Percentiles rank a stretch among this genome's conserved stretches.
Evolutionary conservation across 2,888 invertebrate genomes (phyloP).

Genomic region (Leistus spinibarbis): DNA sequence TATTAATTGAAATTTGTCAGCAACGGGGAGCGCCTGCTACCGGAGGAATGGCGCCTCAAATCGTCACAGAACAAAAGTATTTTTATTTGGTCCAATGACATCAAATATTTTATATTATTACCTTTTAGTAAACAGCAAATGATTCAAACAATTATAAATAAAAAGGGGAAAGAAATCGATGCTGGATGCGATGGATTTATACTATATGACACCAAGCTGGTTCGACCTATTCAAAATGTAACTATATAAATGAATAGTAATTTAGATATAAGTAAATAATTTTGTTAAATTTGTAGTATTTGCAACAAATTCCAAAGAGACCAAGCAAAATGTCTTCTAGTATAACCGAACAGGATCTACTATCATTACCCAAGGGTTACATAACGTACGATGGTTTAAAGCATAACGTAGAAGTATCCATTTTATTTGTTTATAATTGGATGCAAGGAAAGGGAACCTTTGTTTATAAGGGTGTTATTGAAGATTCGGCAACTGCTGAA

Average conservation of each 20-base stretch:
- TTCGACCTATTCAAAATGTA: slow-evolving; percentile 64
- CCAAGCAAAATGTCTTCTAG: slow-evolving; percentile 44
- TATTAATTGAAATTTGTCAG: slow-evolving; percentile 66
- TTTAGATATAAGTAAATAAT: no score
- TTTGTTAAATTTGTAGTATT: slow-evolving; percentile 53
- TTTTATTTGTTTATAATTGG: slow-evolving; percentile 74
- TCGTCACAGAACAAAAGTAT: slow-evolving; percentile 59
- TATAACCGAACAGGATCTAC: slow-evolving; percentile 60
- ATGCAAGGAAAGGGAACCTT: slow-evolving; percentile 71
- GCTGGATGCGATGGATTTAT: slow-evolving; percentile 72
- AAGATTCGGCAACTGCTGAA: slow-evolving; percentile 78
- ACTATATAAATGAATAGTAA: no score
- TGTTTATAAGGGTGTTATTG: slow-evolving; percentile 67
- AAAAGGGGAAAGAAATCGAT: slow-evolving; percentile 64
- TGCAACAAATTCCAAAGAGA: slow-evolving; percentile 56
- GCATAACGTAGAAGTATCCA: slow-evolving; percentile 69
- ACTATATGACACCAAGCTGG: slow-evolving; percentile 69
- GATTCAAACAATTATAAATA: slow-evolving; percentile 58
- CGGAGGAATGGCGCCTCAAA: slow-evolving; percentile 71
- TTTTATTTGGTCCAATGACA: slow-evolving; percentile 37
- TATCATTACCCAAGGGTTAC: slow-evolving; percentile 66
- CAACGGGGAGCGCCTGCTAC: slow-evolving; percentile 67
- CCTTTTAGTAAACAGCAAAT: slow-evolving; percentile 56
- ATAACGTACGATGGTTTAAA: slow-evolving; percentile 67
- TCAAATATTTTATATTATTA: slow-evolving; percentile 2